Base-by-base conservation (phyloP, 2,797 vertebrate genomes). In the Orestias chungarensis region DNA sequence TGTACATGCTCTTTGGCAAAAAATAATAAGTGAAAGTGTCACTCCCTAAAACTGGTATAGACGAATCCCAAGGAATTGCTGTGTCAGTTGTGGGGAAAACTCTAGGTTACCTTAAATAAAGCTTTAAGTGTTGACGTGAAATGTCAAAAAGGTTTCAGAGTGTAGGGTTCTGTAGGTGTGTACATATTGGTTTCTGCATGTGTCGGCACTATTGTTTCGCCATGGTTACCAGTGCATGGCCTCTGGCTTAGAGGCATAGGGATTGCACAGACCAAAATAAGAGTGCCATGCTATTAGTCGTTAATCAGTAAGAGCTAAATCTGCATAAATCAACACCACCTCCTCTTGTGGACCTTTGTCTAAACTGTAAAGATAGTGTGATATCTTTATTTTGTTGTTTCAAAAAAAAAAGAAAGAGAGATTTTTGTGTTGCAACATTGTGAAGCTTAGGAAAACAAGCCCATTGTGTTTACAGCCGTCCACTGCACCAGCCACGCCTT, bases 401-500 rank as follows among this genome's bases (percentile, higher is more conserved):
- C n/a, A n/a, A n/a, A n/a, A n/a, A n/a, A n/a, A n/a, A n/a, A 35
- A 57, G 29, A 65, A 64, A 59, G 66, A 23, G 27, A n/a, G 40
- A 42, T 64, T 64, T 47, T 59, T 33, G 61, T 5, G 10, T 23
- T 42, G 29, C 29, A 73, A 64, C 78, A 73, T 71, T 85, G 42
- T 71, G 52, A 70, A 66, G 73, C 72, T 79, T 29, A 73, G 69
- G 65, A 71, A 84, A 80, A 78, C 71, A 76, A 76, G 74, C 66
- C 29, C n/a, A 54, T 75, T 75, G 76, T 87, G 81, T 87, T 78
- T 85, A 81, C 80, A 80, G 80, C 61, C 55, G 79, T 73, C 80
- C 87, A 83, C 88, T 90, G 91, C 88, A 87, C 87, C 83, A 85
- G 85, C 86, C 91, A 90, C 92, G 73, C 90, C 91, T 88, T 87